Conservation (phyloP, 2,888 invertebrate genomes). For the Temnothorax rugatulus region DNA sequence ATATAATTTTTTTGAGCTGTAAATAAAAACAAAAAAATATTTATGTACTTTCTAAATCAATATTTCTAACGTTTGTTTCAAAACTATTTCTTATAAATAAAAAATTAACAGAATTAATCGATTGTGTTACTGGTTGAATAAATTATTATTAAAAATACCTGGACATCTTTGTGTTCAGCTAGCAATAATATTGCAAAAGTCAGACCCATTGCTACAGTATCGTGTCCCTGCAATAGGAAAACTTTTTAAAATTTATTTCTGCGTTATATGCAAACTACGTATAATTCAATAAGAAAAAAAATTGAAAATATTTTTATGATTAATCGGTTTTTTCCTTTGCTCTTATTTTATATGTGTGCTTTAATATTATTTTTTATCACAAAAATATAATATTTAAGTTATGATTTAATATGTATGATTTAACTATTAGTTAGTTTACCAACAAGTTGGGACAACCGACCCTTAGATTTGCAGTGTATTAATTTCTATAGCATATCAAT, state of each 20-base stretch:
- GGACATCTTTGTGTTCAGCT: constrained; percentile 86
- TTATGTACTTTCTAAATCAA: not conserved
- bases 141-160: constrained; percentile 68
- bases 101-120: not conserved
- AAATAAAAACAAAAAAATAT: not conserved
- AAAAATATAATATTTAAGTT: too few relatives aligned
- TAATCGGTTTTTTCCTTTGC: not conserved
- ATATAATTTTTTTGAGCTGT: too few relatives aligned
- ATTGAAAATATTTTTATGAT: not conserved
- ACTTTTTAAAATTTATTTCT: not conserved
- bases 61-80: not conserved
- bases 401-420: too few relatives aligned
- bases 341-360: not conserved
- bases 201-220: constrained; percentile 88
- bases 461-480: not conserved
- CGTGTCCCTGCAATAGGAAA: constrained; percentile 87
- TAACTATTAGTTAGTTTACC: too few relatives aligned
- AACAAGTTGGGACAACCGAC: too few relatives aligned
- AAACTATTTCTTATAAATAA: not conserved
- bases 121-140: not conserved
- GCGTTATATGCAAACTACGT: not conserved
- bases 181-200: constrained; percentile 86
- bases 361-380: too few relatives aligned
- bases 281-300: not conserved
- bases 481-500: not conserved